phyloP scores from a whole-genome alignment of 2,113 vertebrate genomes.

The Nannobrachium achirus region DNA sequence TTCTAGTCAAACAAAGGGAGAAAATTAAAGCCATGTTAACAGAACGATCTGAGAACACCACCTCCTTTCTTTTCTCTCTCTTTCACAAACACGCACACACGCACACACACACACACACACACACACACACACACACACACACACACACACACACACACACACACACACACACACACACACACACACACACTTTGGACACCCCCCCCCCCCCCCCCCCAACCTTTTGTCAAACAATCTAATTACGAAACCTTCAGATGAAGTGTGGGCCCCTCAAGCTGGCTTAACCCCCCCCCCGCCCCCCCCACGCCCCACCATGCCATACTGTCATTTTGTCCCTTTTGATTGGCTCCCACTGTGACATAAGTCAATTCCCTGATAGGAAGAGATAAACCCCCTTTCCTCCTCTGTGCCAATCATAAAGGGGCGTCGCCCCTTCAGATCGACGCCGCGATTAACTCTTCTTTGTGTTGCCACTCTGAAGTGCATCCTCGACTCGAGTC shows the following conservation, averaged over 20 bases:
- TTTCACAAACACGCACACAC: neutral
- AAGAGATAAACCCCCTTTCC: conserved; percentile 48
- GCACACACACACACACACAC: conserved; percentile 2
- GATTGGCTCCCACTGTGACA: conserved; percentile 53
- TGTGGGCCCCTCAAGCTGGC: conserved; percentile 52
- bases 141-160: neutral
- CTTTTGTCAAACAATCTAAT: conserved; percentile 59
- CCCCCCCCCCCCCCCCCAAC: neutral
- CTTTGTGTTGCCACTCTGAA: conserved; percentile 52
- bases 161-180: too few relatives aligned
- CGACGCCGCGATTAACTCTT: conserved; percentile 54
- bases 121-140: conserved; percentile 15
- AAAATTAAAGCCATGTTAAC: conserved; percentile 38
- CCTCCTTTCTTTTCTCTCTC: neutral
- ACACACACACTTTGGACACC: neutral
- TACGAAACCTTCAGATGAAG: conserved; percentile 64
- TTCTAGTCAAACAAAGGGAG: conserved; percentile 14
- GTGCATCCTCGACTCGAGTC: conserved; percentile 9
- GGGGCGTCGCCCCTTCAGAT: conserved; percentile 33
- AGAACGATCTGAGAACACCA: conserved; percentile 32
- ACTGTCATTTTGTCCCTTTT: conserved; percentile 42
- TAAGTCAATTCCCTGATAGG: conserved; percentile 60
- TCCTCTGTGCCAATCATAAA: conserved; percentile 46
- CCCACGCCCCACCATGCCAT: conserved; percentile 16
- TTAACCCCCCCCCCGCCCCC: too few relatives aligned